Evolutionary conservation across 1,140 invertebrate genomes (phyloP), one percentile per base, ranked within the genome.

Genomic region (Lamellibrachia luymesi): DNA sequence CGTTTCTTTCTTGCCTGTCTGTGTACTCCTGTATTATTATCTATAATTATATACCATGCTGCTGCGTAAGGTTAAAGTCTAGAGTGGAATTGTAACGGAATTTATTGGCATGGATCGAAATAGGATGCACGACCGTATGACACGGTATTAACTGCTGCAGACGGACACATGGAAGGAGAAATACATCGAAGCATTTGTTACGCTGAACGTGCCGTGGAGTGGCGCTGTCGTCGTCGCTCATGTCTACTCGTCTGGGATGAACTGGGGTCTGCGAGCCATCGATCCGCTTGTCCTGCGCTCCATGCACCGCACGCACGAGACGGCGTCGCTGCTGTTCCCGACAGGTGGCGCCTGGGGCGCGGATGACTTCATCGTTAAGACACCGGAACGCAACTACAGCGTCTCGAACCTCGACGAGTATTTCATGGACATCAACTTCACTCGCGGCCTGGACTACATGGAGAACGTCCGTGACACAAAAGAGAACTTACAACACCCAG

Each of bases 201-300:
- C 98, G 1, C 95, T 99, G 25, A 98, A 98, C 50, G 98, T 98
- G 25, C 98, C 98, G 22, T 99, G 98, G 98, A 98, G 97, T 64
- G 99, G 99, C 17, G 98, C 98, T 49, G 97, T 98, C 0, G 99
- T 99, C 96, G 98, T 98, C 10, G 96, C 99, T 0, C 98, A 99
- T 97, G 98, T 98, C 8, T 99, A 98, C 97, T 98, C 98, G 90
- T 98, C 98, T 95, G 98, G 99, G 93, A 99, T 99, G 96, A 98
- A 99, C 96, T 97, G 99, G 93, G 98, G 98, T 92, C 98, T 98
- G 2, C 51, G 91, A 80, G 91, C 93, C 27, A 92, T 99, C 90
- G 97, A 97, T 93, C 97, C 98, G 93, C 97, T 97, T 95, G 97
- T 97, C 90, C 96, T 99, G 89, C 97, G 98, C 94, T 96, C 97